Evolutionary conservation across 2,888 invertebrate species (phyloP).

Genomic region (Poecilobothrus nobilitatus): DNA sequence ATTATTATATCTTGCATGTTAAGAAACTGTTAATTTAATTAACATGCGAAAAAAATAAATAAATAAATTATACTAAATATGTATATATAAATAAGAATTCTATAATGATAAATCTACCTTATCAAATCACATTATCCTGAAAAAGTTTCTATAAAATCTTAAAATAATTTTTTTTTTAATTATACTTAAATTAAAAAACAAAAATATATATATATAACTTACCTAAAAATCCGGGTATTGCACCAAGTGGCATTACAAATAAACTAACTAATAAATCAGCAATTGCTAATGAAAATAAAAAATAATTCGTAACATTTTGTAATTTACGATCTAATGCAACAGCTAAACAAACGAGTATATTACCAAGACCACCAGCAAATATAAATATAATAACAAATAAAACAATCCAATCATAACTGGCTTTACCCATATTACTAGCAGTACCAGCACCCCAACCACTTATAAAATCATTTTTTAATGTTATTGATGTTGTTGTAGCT

Average conservation of each 20-base stretch:
- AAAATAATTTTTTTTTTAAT: no score
- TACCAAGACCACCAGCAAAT: slow-evolving; percentile 80
- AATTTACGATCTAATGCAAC: slow-evolving; percentile 81
- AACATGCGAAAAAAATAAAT: no score
- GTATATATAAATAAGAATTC: no score
- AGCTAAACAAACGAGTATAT: slow-evolving; percentile 87
- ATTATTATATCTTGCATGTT: no score
- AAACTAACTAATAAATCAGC: slow-evolving; percentile 89
- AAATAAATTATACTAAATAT: no score
- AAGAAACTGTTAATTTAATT: no score
- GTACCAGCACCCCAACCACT: slow-evolving; percentile 7
- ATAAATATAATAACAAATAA: slow-evolving; percentile 78
- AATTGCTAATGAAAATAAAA: slow-evolving; percentile 83
- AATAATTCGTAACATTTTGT: slow-evolving; percentile 94
- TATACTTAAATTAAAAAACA: no score
- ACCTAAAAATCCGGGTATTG: slow-evolving; percentile 90
- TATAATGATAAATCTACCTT: no score
- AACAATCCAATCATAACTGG: slow-evolving; percentile 68
- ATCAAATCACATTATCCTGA: no score
- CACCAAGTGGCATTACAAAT: slow-evolving; percentile 93
- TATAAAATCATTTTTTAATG: slow-evolving; percentile 13
- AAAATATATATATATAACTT: slow-evolving; percentile 40
- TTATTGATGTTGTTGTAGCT: slow-evolving; percentile 15
- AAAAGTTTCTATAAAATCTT: no score
- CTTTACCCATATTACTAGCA: slow-evolving; percentile 14